phyloP scores from a whole-genome alignment of 2,113 vertebrate genomes.

The Gavialis gangeticus region DNA sequence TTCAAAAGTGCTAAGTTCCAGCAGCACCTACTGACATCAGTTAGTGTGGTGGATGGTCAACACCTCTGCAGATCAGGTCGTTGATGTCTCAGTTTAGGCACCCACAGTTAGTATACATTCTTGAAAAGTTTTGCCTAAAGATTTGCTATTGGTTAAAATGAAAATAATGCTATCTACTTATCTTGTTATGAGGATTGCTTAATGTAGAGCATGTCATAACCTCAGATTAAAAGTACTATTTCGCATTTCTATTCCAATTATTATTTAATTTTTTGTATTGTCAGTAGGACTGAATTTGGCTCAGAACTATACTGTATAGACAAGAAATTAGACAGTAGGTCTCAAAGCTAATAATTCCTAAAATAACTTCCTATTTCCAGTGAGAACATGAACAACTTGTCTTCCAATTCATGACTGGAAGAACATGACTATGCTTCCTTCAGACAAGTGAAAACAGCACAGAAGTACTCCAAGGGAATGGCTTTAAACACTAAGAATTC shows the following conservation, averaged over 20 bases:
- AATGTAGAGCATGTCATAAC: neutral
- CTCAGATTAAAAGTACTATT: neutral
- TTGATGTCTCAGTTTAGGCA: neutral
- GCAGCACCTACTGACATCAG: fast-evolving
- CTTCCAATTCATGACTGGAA: neutral
- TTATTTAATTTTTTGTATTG: neutral
- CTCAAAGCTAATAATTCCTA: neutral
- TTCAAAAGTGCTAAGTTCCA: neutral
- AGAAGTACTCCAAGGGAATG: neutral
- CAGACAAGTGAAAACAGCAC: neutral
- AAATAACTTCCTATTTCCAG: neutral
- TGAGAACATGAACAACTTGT: neutral
- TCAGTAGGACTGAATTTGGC: neutral
- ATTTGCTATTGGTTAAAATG: slow-evolving; percentile 1
- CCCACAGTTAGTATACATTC: neutral
- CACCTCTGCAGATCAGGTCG: neutral
- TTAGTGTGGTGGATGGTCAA: neutral
- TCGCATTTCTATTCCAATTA: neutral
- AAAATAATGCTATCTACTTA: neutral
- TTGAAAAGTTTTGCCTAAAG: neutral
- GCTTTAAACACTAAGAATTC: neutral
- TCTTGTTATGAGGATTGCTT: neutral
- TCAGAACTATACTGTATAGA: neutral
- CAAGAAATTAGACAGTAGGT: neutral
- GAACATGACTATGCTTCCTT: neutral